These are phyloP conservation scores for Phalacrocorax brasilianus DNA, from an alignment of 2,113 vertebrate species.

Conservation along the genomic window DNA sequence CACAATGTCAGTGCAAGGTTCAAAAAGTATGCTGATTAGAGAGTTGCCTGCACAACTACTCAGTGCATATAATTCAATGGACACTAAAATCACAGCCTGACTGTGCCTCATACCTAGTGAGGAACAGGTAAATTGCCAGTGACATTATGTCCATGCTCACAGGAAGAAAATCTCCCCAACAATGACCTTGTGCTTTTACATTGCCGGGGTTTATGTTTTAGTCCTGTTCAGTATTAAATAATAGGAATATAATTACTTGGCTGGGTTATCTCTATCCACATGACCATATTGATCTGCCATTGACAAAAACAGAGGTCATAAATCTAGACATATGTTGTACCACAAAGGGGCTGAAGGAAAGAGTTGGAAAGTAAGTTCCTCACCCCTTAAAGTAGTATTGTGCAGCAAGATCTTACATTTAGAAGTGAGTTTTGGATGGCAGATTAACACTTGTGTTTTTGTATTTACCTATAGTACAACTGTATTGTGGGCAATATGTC, in stretches of 20 bases:
- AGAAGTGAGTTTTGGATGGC: not conserved
- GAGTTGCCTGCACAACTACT: not conserved
- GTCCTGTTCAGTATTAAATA: not conserved
- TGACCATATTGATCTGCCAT: not conserved
- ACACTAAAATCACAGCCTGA: not conserved
- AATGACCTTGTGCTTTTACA: not conserved
- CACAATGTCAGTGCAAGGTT: not conserved
- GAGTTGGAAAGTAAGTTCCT: not conserved
- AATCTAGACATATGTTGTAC: not conserved
- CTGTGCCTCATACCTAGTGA: not conserved
- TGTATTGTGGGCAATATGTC: not conserved
- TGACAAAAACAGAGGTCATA: not conserved
- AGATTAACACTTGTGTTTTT: not conserved
- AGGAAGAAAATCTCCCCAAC: not conserved
- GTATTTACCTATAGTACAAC: not conserved
- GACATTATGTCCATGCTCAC: not conserved
- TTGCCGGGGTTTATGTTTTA: not conserved
- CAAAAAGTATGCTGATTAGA: not conserved
- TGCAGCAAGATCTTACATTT: not conserved
- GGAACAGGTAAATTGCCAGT: not conserved
- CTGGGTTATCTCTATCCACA: not conserved
- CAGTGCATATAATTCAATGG: not conserved
- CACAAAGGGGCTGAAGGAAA: not conserved
- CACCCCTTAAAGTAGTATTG: not conserved
- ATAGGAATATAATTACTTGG: not conserved